A percentile compares a stretch with the other conserved stretches of the same genome.
Evolutionary conservation across 2,888 invertebrate species (phyloP).

Genomic region (Sacculina carcini): DNA sequence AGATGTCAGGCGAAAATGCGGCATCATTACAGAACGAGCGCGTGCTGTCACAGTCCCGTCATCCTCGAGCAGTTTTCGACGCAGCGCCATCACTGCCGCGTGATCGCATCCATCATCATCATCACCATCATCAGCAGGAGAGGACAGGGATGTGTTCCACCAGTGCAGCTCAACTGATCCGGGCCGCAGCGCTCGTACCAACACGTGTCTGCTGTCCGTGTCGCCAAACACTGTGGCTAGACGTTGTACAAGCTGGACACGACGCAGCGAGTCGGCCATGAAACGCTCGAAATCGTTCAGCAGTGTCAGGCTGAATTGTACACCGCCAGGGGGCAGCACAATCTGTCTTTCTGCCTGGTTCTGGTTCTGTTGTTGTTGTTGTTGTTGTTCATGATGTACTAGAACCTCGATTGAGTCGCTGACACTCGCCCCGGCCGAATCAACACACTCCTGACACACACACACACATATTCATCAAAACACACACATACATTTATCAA

Average conservation of each 20-base stretch:
- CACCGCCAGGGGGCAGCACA: constrained; percentile 11
- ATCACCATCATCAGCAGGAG: too few species aligned
- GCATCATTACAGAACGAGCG: constrained; percentile 17
- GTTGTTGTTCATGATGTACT: too few species aligned
- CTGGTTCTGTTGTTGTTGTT: background rate
- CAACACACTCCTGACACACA: constrained; percentile 11
- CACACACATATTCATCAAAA: too few species aligned
- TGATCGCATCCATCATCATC: constrained; percentile 51
- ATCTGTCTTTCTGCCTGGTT: too few species aligned
- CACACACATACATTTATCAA: too few species aligned
- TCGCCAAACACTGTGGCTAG: constrained; percentile 20
- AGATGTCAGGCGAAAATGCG: constrained; percentile 14
- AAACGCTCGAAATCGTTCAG: constrained; percentile 18
- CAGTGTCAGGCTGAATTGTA: constrained; percentile 16
- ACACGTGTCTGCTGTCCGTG: constrained; percentile 17
- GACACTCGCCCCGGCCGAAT: constrained; percentile 9
- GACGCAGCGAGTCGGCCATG: constrained; percentile 16
- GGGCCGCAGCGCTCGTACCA: constrained; percentile 14
- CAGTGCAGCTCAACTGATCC: constrained; percentile 24
- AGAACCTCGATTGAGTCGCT: constrained; percentile 11
- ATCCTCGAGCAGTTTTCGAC: constrained; percentile 32
- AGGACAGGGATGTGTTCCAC: constrained; percentile 49
- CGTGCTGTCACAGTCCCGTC: constrained; percentile 24
- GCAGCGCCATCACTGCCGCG: constrained; percentile 20
- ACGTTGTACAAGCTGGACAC: constrained; percentile 18